Percentiles rank a stretch among this genome's conserved stretches.
Evolutionary conservation across 2,888 invertebrate genomes (phyloP).

Genomic region (Palloptera scutellata): DNA sequence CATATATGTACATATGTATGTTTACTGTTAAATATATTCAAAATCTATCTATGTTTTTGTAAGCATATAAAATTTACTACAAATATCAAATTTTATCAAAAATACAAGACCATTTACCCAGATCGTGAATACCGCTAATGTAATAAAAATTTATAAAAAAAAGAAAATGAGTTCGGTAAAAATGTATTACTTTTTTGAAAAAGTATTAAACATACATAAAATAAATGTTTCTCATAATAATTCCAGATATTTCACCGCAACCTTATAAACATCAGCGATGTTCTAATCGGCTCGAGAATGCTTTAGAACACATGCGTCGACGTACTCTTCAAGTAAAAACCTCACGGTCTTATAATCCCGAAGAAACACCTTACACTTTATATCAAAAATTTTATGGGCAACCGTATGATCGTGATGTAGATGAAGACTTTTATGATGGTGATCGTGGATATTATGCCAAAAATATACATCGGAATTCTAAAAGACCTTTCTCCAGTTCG

Average conservation of each 20-base stretch:
- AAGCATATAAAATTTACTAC: no score
- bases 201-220: no score
- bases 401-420: slow-evolving; percentile 43
- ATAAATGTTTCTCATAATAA: no score
- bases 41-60: no score
- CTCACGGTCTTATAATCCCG: slow-evolving; percentile 50
- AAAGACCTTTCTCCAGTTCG: slow-evolving; percentile 6
- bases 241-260: slow-evolving; percentile 40
- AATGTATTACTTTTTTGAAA: no score
- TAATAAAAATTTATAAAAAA: no score
- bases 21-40: no score
- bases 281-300: slow-evolving; percentile 72
- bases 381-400: slow-evolving; percentile 60
- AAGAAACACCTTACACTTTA: slow-evolving; percentile 57
- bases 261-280: slow-evolving; percentile 67
- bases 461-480: slow-evolving; percentile 42
- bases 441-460: slow-evolving; percentile 52
- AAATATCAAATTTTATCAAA: no score
- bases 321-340: slow-evolving; percentile 54
- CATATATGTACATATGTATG: no score
- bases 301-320: slow-evolving; percentile 70
- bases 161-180: no score
- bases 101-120: no score
- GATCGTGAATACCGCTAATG: no score
- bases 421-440: slow-evolving; percentile 48